phyloP scores from a whole-genome alignment of 2,888 invertebrate species.

The Calameuta pallipes region DNA sequence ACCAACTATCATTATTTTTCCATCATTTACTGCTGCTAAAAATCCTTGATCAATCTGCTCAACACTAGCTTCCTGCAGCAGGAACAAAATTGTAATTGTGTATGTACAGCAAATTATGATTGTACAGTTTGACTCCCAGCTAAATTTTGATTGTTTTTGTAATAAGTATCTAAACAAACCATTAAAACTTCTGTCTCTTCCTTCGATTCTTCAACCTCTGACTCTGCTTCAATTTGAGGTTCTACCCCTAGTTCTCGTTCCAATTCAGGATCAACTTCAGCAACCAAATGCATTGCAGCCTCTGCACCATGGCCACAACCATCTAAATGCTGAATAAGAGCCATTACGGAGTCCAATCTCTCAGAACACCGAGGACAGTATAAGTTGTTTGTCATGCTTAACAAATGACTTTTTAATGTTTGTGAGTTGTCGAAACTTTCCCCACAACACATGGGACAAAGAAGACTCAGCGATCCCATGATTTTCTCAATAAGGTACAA shows the following conservation, averaged over 20 bases:
- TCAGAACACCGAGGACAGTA: constrained; percentile 72
- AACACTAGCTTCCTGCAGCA: constrained; percentile 24
- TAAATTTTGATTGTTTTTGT: neutral
- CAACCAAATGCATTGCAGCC: neutral
- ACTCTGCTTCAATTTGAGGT: constrained; percentile 15
- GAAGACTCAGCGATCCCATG: constrained; percentile 69
- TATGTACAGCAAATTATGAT: neutral
- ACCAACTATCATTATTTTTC: constrained; percentile 55
- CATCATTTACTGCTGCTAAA: constrained; percentile 51
- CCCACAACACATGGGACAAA: constrained; percentile 76
- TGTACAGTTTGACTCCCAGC: too few species aligned
- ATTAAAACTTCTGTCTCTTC: constrained; percentile 32
- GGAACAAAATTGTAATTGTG: neutral
- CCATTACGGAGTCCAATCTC: constrained; percentile 69
- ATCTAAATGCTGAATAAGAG: constrained; percentile 72
- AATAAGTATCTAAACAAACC: constrained; percentile 15
- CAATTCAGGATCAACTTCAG: constrained; percentile 11
- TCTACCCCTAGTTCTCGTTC: constrained; percentile 25
- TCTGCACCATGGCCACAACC: constrained; percentile 47
- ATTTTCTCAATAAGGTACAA: constrained; percentile 12
- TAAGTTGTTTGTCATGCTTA: constrained; percentile 71
- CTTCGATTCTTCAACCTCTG: constrained; percentile 25
- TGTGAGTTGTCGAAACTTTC: constrained; percentile 72
- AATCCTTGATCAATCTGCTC: constrained; percentile 40
- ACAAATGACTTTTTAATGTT: constrained; percentile 68